Percentiles rank a stretch among this genome's conserved stretches.
These are phyloP conservation scores for Polypterus senegalus DNA, from an alignment of 2,113 vertebrate species.

Conservation along the genomic window DNA sequence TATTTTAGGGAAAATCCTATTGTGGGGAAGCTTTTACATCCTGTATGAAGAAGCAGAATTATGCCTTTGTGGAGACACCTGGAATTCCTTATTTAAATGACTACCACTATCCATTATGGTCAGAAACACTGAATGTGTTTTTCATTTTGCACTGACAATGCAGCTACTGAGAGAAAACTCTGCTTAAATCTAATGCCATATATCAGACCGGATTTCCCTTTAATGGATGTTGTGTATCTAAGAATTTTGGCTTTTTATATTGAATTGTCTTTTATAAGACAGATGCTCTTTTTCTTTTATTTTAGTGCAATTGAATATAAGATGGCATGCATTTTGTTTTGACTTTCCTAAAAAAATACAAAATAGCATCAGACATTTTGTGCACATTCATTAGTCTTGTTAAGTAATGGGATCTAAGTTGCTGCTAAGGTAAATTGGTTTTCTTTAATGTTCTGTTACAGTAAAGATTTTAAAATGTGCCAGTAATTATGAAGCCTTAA, in stretches of 20 bases:
- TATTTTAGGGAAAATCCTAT: slow-evolving; percentile 84
- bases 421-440: slow-evolving; percentile 35
- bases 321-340: no score
- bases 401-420: neutral
- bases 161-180: slow-evolving; percentile 1
- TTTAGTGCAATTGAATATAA: no score
- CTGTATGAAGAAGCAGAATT: neutral
- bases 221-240: no score
- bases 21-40: slow-evolving; percentile 74
- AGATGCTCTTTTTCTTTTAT: no score
- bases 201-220: no score
- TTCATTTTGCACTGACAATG: slow-evolving; percentile 6
- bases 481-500: slow-evolving; percentile 25
- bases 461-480: slow-evolving; percentile 2
- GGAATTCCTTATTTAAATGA: slow-evolving; percentile 15
- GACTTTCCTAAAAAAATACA: no score
- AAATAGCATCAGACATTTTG: no score
- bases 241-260: no score
- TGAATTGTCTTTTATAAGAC: no score
- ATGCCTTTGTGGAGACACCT: slow-evolving; percentile 17
- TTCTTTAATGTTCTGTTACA: slow-evolving; percentile 28
- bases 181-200: no score
- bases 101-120: slow-evolving; percentile 5
- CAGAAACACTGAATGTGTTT: slow-evolving; percentile 5
- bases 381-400: no score